Conservation (phyloP, 2,797 vertebrate species). For the Morelia viridis region DNA sequence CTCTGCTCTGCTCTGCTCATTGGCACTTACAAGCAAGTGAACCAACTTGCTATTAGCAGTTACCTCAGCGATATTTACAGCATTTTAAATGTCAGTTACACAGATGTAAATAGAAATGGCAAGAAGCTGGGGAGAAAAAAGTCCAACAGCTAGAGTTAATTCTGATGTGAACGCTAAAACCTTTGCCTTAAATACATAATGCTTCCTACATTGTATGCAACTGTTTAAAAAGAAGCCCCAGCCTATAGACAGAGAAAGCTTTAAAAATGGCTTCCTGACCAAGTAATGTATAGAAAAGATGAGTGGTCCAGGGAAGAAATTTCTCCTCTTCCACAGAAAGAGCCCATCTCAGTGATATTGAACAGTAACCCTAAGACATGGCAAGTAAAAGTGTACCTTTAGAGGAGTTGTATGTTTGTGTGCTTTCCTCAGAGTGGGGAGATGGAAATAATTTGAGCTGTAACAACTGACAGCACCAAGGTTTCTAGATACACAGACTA, state of each 20-base stretch:
- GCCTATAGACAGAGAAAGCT: background rate
- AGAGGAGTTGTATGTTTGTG: constrained; percentile 18
- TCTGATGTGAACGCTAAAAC: constrained; percentile 40
- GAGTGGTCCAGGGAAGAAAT: constrained; percentile 60
- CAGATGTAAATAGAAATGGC: constrained; percentile 60
- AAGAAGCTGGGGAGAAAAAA: constrained; percentile 18
- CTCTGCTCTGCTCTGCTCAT: constrained; percentile 49
- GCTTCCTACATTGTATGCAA: constrained; percentile 45
- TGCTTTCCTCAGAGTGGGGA: constrained; percentile 21
- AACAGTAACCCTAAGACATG: constrained; percentile 59
- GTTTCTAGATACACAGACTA: constrained; percentile 29
- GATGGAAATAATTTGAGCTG: constrained; percentile 41
- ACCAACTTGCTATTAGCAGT: constrained; percentile 50
- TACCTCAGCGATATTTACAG: constrained; percentile 63
- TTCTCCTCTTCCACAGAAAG: constrained; percentile 62
- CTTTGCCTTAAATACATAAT: constrained; percentile 18
- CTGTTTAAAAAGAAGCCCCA: constrained; percentile 50
- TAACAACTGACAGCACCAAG: constrained; percentile 31
- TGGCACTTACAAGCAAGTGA: constrained; percentile 47
- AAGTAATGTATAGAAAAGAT: constrained; percentile 68
- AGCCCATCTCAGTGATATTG: constrained; percentile 46
- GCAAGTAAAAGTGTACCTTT: constrained; percentile 55
- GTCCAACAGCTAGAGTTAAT: constrained; percentile 1
- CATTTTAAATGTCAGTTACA: constrained; percentile 58
- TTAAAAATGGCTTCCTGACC: constrained; percentile 46